These are phyloP conservation scores for Macrobrachium rosenbergii DNA, from an alignment of 1,140 invertebrate genomes.

Conservation along the genomic window DNA sequence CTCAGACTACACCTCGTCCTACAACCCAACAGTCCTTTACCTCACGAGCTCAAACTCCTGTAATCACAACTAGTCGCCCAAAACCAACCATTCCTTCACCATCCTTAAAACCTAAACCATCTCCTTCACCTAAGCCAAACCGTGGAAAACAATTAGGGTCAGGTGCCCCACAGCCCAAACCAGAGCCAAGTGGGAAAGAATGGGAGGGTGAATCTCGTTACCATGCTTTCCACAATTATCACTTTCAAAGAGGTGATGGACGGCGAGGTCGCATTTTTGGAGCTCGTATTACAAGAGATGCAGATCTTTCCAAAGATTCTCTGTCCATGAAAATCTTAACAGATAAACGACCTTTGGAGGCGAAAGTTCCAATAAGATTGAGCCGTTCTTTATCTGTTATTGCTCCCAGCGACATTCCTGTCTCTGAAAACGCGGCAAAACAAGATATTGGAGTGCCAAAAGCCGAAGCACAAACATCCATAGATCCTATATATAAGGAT, in stretches of 20 bases:
- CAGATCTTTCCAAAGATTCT: background rate
- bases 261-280: conserved; percentile 58
- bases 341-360: conserved; percentile 5
- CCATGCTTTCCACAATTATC: conserved; percentile 67
- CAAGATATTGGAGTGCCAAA: background rate
- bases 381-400: conserved; percentile 56
- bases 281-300: conserved; percentile 21
- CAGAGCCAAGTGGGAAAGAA: conserved; percentile 63
- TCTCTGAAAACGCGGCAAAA: background rate
- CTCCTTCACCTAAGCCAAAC: conserved; percentile 40
- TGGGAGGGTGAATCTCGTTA: conserved; percentile 66
- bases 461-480: conserved; percentile 27
- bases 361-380: conserved; percentile 59
- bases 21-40: conserved; percentile 35
- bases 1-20: conserved; percentile 44
- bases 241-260: conserved; percentile 66
- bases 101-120: conserved; percentile 40
- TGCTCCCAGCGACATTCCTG: conserved; percentile 44
- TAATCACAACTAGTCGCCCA: conserved; percentile 12
- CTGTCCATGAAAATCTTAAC: conserved; percentile 3
- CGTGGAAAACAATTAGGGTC: conserved; percentile 50
- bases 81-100: conserved; percentile 37
- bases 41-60: background rate
- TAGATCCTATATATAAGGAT: conserved; percentile 33
- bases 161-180: conserved; percentile 39